phyloP scores from a whole-genome alignment of 2,888 invertebrate genomes.

The Hermaeophaga mercurialis region DNA sequence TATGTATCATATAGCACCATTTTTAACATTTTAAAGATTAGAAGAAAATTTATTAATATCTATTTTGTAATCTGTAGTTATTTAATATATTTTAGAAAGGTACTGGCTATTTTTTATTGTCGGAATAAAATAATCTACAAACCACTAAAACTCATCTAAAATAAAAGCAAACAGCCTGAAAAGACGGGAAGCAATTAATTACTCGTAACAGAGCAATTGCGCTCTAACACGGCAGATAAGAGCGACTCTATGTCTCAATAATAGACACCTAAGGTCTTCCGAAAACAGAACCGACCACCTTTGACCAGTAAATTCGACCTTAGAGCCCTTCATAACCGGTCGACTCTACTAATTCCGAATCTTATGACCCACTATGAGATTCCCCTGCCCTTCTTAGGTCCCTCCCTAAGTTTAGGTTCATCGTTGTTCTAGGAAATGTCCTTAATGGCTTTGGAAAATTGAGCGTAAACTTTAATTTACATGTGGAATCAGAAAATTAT shows the following conservation, averaged over 20 bases:
- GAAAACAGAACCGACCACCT: slow-evolving; percentile 30
- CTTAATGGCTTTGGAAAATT: slow-evolving; percentile 6
- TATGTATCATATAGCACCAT: no score
- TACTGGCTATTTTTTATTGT: no score
- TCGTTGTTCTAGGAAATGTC: not conserved
- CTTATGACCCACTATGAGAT: slow-evolving; percentile 32
- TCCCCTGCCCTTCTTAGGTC: slow-evolving; percentile 24
- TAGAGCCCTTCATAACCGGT: slow-evolving; percentile 37
- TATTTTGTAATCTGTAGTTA: no score
- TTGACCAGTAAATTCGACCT: slow-evolving; percentile 30
- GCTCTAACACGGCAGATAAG: slow-evolving; percentile 27
- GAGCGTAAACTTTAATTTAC: slow-evolving; percentile 4
- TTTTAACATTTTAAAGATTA: no score
- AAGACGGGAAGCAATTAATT: slow-evolving; percentile 14
- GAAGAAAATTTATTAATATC: no score
- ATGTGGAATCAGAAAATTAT: not conserved
- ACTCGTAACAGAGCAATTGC: slow-evolving; percentile 14
- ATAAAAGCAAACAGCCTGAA: no score
- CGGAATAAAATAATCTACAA: no score
- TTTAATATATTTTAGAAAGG: no score
- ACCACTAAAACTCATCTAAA: no score
- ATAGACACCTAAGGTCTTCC: slow-evolving; percentile 43
- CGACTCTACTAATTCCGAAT: slow-evolving; percentile 35
- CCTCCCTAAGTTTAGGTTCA: slow-evolving; percentile 6
- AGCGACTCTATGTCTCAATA: slow-evolving; percentile 31